Evolutionary conservation across 2,113 vertebrate genomes (phyloP), one percentile per base, ranked within the genome.

Genomic region (Mixornis gularis): DNA sequence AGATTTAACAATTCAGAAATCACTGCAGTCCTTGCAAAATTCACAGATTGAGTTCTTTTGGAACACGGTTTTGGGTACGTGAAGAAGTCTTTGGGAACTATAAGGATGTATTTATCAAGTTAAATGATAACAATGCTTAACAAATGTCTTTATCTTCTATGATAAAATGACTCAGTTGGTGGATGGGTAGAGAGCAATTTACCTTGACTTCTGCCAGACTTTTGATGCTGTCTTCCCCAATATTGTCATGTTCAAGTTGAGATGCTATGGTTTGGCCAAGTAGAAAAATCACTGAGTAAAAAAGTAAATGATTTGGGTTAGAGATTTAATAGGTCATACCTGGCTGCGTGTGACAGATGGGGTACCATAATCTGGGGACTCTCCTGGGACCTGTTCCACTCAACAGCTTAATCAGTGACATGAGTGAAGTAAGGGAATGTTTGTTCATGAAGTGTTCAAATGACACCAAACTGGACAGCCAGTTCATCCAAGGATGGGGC

Each of bases 221-320:
- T 74, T 73, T 53, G 19, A 19, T 80, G 17, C 4, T 74, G 4
- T 90, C 9, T 63, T 48, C 12, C 7, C 48, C 18, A 71, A 0
- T 55, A 43, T 34, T 44, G 10, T 62, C 59, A 26, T 53, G 14
- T 53, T 12, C 6, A 62, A 46, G 13, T 8, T 41, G 6, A 25
- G 20, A 63, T 71, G 17, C 6, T 44, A 3, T 29, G 17, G 17
- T 60, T 69, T 86, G 30, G 9, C 34, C 58, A 26, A 44, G 10
- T 32, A 17, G 43, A 70, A 17, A 59, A 63, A 32, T 32, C 49
- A 46, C 16, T 56, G 26, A 64, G 7, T 40, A 44, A n/a, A 64
- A 64, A 79, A 41, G 5, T 41, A 58, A 56, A 32, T 36, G 0
- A 27, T 83, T 86, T 22, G 1, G 0, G 0, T 58, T 38, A 26